phyloP scores from a whole-genome alignment of 1,140 invertebrate species.

The Lasaia peninsularis region DNA sequence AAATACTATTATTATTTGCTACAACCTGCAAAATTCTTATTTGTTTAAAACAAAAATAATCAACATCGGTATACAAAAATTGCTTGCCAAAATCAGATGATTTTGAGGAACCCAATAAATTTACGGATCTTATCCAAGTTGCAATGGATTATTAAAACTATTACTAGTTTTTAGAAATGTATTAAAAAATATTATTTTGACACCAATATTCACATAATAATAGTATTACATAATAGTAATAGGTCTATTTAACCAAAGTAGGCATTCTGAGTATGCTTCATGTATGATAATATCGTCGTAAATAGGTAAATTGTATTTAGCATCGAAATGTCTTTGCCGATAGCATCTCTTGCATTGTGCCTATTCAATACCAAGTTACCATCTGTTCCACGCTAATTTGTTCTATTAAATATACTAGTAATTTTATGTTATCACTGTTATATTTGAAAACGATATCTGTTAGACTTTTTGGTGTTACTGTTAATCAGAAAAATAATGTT shows the following conservation, averaged over 20 bases:
- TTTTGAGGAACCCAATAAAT: too few species aligned
- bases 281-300: conserved; percentile 31
- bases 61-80: too few species aligned
- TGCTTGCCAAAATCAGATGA: too few species aligned
- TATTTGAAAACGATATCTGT: conserved; percentile 28
- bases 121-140: too few species aligned
- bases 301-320: conserved; percentile 39
- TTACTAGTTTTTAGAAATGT: too few species aligned
- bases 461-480: too few species aligned
- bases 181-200: background rate
- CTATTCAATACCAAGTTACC: conserved; percentile 32
- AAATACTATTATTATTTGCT: too few species aligned
- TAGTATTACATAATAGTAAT: background rate
- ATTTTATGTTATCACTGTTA: conserved; percentile 21
- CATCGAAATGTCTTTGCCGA: conserved; percentile 35
- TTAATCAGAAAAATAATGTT: too few species aligned
- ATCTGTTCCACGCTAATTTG: conserved; percentile 34
- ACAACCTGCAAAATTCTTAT: too few species aligned
- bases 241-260: background rate
- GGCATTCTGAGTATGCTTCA: conserved; percentile 20
- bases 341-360: conserved; percentile 38
- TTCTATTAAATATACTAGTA: conserved; percentile 32
- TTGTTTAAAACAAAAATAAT: too few species aligned
- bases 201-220: background rate
- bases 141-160: too few species aligned